Evolutionary conservation across 2,888 invertebrate species (phyloP), one percentile per base, ranked within the genome.

Genomic region (Andrena fulva): DNA sequence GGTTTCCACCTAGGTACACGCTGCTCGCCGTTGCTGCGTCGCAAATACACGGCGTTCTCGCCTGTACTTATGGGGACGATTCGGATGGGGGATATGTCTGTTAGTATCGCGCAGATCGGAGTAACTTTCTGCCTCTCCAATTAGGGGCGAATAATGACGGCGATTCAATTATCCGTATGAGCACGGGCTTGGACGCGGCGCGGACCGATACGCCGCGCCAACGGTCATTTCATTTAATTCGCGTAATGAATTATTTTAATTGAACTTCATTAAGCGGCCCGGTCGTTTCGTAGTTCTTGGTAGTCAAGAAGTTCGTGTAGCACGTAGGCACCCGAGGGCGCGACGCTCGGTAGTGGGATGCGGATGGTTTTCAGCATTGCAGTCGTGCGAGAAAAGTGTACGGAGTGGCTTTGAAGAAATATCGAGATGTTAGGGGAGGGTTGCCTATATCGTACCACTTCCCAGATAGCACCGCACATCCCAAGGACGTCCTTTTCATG

Each of bases 101-200:
- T 4, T 29, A 7, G 59, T 68, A 74, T 52, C 35, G 35, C 16
- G 12, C 5, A 3, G 33, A n/a, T 56, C 56, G 10, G 24, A 24
- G 35, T 52, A 35, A 69, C 50, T 69, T n/a, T n/a, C 8, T 6
- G 7, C 12, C 59, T 33, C 20, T 70, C 48, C 50, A 59, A 62
- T 69, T 60, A 27, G 12, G 12, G 20, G 29, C 29, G 12, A 16
- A 20, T 67, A 16, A 67, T 56, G 12, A 20, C 6, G 8, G 20
- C 7, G 16, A 12, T 42, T 20, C 20, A 42, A 56, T 67, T 20
- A 56, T 42, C 35, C 35, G 24, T 5, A 16, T 7, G 5, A 16
- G n/a, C 12, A 7, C 35, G 7, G 1, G 2, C 12, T n/a, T 10
- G 52, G 33, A 5, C 27, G 3, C 24, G 8, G 52, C 56, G 56